Conservation (phyloP, 2,888 invertebrate species). For the Parnassius smintheus region DNA sequence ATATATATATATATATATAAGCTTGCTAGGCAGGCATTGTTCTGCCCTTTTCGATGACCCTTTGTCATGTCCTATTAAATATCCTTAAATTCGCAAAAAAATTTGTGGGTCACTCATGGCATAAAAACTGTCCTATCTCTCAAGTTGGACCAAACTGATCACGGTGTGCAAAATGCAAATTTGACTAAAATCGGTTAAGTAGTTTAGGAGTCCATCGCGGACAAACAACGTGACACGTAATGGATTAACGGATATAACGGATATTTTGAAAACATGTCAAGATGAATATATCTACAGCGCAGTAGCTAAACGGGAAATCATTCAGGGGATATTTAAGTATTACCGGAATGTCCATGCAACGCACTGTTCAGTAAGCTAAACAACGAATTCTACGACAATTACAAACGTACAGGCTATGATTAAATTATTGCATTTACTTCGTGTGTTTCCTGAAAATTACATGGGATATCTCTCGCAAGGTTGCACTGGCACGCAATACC, state of each 20-base stretch:
- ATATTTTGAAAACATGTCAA: background rate
- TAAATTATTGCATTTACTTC: conserved; percentile 77
- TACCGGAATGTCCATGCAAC: conserved; percentile 46
- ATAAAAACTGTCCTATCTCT: no score
- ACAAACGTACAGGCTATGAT: conserved; percentile 73
- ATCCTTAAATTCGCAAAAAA: no score
- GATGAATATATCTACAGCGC: conserved; percentile 31
- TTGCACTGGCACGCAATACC: conserved; percentile 72
- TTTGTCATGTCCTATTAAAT: no score
- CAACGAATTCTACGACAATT: conserved; percentile 75
- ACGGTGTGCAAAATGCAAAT: no score
- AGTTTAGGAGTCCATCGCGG: no score
- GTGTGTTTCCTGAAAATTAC: conserved; percentile 80
- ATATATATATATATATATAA: no score
- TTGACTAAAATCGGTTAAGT: no score
- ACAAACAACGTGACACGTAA: background rate
- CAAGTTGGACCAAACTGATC: no score
- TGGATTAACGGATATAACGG: background rate
- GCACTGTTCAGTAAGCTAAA: conserved; percentile 62
- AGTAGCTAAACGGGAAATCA: conserved; percentile 43
- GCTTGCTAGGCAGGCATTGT: no score
- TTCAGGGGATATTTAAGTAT: conserved; percentile 39
- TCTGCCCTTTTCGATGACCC: no score
- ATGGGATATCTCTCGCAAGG: conserved; percentile 77
- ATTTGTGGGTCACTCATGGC: no score